Base-by-base conservation (phyloP, 2,888 invertebrate genomes). In the Ditylenchus weischeri region DNA sequence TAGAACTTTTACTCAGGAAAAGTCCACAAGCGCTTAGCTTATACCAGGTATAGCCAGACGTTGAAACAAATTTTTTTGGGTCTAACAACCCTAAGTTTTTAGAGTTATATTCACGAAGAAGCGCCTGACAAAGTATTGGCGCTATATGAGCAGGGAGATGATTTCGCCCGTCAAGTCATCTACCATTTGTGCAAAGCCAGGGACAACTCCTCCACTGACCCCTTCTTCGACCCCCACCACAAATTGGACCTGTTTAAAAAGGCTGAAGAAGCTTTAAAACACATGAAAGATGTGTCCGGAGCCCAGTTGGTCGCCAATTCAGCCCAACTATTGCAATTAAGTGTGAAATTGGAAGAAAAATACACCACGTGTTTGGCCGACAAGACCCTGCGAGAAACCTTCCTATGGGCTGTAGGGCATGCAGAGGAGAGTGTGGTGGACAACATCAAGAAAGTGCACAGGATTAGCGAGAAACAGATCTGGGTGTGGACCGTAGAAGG, bases 121-220 rank as follows among this genome's bases (percentile, higher is more conserved):
- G 59, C 68, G 0, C 75, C 75, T 1, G 67, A 72, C 18, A 69
- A 62, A 29, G 48, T 73, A 48, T 54, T 76, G 19, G 65, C 72
- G 8, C 48, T 75, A 11, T 74, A 74, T 62, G 60, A 68, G 51
- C 74, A 74, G 65, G 67, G 62, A 23, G 74, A 74, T 54, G 74
- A 74, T 59, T 76, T 67, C 63, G 57, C 62, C 13, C 69, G 75
- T 4, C 75, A 73, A 48, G 69, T 75, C 23, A 57, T 74, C 18
- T 69, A 59, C 58, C 62, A 74, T 50, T 38, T 74, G 29, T 48
- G 58, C n/a, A 61, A 47, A 18, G 66, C 72, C 19, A 59, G 58
- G 21, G 58, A 72, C 29, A 36, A 47, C 60, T 57, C 21, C 19
- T 49, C 54, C 29, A 23, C 60, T 5, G 59, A 65, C 57, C 54